Percentiles rank a stretch among this genome's conserved stretches.
Evolutionary conservation across 2,888 invertebrate genomes (phyloP).

Genomic region (Napeogenes inachia): DNA sequence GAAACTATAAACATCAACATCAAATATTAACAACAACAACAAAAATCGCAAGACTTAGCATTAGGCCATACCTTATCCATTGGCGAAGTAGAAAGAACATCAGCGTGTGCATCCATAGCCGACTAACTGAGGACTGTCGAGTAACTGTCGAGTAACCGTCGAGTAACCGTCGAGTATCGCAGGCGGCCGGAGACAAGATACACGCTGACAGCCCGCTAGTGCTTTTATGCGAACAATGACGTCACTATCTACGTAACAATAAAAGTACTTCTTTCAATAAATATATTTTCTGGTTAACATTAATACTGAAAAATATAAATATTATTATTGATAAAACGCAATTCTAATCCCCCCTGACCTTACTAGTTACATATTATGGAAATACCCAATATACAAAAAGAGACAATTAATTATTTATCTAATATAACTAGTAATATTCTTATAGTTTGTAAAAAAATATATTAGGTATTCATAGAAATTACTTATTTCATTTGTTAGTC

Average conservation of each 20-base stretch:
- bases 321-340: neutral
- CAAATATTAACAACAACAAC: constrained; percentile 6
- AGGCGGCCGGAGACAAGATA: neutral
- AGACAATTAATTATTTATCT: no score
- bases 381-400: no score
- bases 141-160: no score
- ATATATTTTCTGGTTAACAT: neutral
- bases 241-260: neutral
- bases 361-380: no score
- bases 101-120: constrained; percentile 9
- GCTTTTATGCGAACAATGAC: neutral
- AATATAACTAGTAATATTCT: no score
- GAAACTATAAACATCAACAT: neutral
- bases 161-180: neutral
- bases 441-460: no score
- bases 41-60: constrained; percentile 27
- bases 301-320: neutral
- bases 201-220: neutral
- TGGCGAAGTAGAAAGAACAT: constrained; percentile 44
- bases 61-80: constrained; percentile 43
- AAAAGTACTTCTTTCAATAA: neutral
- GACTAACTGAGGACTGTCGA: neutral
- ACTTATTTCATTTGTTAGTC: no score
- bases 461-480: no score
- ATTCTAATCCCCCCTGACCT: no score